Conservation (phyloP, 23 tunicate genomes). For the Clavelina lepadiformis region DNA sequence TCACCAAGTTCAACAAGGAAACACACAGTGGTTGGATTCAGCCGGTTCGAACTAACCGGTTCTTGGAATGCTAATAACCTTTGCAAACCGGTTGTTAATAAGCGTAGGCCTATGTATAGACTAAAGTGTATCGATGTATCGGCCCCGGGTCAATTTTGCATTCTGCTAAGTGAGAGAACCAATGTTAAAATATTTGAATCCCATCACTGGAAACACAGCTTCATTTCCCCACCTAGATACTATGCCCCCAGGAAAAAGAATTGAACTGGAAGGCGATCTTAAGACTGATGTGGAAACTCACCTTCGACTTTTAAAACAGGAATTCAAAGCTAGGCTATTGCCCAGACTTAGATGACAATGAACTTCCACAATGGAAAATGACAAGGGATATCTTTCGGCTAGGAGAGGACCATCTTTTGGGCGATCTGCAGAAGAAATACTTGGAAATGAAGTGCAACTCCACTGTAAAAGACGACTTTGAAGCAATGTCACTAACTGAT, state of each 20-base stretch:
- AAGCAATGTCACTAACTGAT: constrained; percentile 23
- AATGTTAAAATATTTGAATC: too few relatives aligned
- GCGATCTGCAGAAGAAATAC: constrained; percentile 21
- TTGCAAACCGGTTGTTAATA: too few relatives aligned
- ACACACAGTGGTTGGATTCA: too few relatives aligned
- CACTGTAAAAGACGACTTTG: constrained; percentile 27
- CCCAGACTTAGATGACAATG: constrained; percentile 25
- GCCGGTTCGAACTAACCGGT: too few relatives aligned
- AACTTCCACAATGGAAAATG: constrained; percentile 39
- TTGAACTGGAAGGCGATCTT: constrained; percentile 26
- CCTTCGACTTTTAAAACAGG: constrained; percentile 20
- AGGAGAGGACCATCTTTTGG: constrained; percentile 21
- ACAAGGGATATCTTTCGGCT: constrained; percentile 42
- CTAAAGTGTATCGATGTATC: too few relatives aligned
- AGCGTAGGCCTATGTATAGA: too few relatives aligned
- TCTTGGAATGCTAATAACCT: too few relatives aligned
- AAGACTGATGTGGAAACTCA: constrained; percentile 17
- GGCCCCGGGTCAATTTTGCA: too few relatives aligned
- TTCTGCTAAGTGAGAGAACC: too few relatives aligned
- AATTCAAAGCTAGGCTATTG: constrained; percentile 32
- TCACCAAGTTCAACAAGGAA: constrained; percentile 37
- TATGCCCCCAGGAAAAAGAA: constrained; percentile 6
- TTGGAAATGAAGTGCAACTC: constrained; percentile 29
- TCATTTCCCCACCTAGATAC: constrained; percentile 30
- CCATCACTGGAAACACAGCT: too few relatives aligned